phyloP scores from a whole-genome alignment of 2,888 invertebrate genomes.

The Andrena fulva region DNA sequence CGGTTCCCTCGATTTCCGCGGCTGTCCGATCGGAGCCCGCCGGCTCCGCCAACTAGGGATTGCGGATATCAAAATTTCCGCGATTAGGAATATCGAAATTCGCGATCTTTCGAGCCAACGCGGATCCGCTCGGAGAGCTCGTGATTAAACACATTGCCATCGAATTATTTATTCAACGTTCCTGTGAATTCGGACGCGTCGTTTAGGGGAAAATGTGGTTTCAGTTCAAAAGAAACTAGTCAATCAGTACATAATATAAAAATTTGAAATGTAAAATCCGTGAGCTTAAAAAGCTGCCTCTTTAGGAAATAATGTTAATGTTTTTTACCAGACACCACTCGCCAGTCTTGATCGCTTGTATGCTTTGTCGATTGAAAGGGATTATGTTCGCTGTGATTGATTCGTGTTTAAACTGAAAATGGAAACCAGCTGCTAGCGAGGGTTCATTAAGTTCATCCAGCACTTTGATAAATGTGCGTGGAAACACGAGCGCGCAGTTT shows the following conservation, averaged over 20 bases:
- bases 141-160: too few species aligned
- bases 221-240: too few species aligned
- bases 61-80: constrained; percentile 18
- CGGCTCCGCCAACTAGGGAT: constrained; percentile 22
- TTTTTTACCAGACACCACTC: too few species aligned
- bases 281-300: too few species aligned
- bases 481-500: not conserved
- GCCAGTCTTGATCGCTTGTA: not conserved
- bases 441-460: not conserved
- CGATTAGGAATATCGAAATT: constrained; percentile 1
- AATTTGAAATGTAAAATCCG: too few species aligned
- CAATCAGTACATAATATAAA: too few species aligned
- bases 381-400: not conserved
- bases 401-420: not conserved
- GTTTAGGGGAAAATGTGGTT: too few species aligned
- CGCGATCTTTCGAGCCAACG: not conserved
- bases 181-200: too few species aligned
- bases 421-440: not conserved
- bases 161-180: too few species aligned
- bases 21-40: not conserved
- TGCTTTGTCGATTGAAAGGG: not conserved
- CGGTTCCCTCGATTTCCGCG: not conserved
- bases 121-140: too few species aligned
- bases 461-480: not conserved
- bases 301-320: too few species aligned